phyloP scores from a whole-genome alignment of 1,140 invertebrate genomes.

The Drosophila neocordata region DNA sequence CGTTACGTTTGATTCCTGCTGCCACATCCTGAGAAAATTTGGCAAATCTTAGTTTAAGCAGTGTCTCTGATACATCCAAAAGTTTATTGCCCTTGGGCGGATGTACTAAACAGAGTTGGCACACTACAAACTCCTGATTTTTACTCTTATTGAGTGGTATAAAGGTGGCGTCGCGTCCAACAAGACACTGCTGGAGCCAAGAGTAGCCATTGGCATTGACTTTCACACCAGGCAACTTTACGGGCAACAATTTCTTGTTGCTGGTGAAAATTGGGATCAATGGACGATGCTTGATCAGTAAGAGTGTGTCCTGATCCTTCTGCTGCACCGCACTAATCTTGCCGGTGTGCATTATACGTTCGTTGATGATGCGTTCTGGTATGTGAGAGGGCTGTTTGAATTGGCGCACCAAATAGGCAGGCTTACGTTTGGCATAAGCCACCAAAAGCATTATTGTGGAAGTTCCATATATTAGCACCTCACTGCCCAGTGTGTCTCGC shows the following conservation, averaged over 20 bases:
- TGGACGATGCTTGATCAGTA: conserved; percentile 71
- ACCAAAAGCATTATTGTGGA: conserved; percentile 67
- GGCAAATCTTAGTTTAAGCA: conserved; percentile 72
- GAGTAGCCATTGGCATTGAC: conserved; percentile 75
- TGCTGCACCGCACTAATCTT: conserved; percentile 67
- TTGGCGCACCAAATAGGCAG: conserved; percentile 74
- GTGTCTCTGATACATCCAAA: conserved; percentile 71
- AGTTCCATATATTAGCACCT: conserved; percentile 69
- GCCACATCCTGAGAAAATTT: conserved; percentile 64
- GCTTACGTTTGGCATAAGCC: conserved; percentile 75
- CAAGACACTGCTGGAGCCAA: conserved; percentile 73
- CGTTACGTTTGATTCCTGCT: conserved; percentile 56
- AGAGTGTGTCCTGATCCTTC: conserved; percentile 66
- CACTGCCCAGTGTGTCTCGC: conserved; percentile 69
- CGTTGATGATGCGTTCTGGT: conserved; percentile 73
- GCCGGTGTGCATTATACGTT: conserved; percentile 76
- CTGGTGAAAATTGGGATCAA: conserved; percentile 72
- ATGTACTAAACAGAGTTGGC: conserved; percentile 74
- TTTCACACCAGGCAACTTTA: conserved; percentile 69
- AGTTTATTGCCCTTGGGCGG: conserved; percentile 70
- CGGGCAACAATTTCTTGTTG: conserved; percentile 55
- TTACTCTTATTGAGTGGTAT: conserved; percentile 68
- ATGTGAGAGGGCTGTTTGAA: conserved; percentile 80
- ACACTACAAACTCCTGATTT: conserved; percentile 66
- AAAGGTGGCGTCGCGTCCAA: conserved; percentile 75